These are phyloP conservation scores for Sitta carolinensis DNA, from an alignment of 2,797 vertebrate species.

Conservation along the genomic window DNA sequence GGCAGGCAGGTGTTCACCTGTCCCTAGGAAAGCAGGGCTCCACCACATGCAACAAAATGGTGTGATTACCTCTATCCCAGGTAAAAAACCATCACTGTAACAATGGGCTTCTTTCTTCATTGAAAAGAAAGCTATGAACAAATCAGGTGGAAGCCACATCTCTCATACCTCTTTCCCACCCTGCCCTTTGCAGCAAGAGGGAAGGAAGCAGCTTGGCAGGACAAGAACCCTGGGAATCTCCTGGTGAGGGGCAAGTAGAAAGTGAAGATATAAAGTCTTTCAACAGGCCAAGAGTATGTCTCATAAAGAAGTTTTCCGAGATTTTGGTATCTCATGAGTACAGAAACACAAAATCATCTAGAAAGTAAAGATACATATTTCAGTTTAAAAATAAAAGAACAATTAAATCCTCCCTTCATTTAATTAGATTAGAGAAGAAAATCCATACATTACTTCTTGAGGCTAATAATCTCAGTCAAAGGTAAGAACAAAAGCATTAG, in stretches of 20 bases:
- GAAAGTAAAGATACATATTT: neutral
- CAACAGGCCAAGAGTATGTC: neutral
- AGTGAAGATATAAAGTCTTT: neutral
- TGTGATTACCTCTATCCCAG: neutral
- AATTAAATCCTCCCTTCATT: neutral
- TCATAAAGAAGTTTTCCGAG: neutral
- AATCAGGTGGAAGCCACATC: fast-evolving
- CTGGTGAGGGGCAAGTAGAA: neutral
- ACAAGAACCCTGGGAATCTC: neutral
- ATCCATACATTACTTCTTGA: neutral
- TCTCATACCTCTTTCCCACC: neutral
- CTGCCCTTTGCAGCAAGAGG: neutral
- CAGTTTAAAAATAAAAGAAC: neutral
- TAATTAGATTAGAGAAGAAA: neutral
- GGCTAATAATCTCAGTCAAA: neutral
- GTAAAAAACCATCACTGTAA: neutral
- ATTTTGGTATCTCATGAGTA: neutral
- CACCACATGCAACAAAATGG: fast-evolving
- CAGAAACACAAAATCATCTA: neutral
- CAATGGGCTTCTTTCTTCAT: neutral
- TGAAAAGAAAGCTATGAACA: neutral
- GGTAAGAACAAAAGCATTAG: neutral
- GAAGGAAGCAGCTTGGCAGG: neutral
- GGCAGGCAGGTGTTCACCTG: neutral
- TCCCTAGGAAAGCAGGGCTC: neutral